A percentile compares a stretch with the other conserved stretches of the same genome.
phyloP scores from a whole-genome alignment of 2,888 invertebrate genomes.

The Mythimna loreyi region DNA sequence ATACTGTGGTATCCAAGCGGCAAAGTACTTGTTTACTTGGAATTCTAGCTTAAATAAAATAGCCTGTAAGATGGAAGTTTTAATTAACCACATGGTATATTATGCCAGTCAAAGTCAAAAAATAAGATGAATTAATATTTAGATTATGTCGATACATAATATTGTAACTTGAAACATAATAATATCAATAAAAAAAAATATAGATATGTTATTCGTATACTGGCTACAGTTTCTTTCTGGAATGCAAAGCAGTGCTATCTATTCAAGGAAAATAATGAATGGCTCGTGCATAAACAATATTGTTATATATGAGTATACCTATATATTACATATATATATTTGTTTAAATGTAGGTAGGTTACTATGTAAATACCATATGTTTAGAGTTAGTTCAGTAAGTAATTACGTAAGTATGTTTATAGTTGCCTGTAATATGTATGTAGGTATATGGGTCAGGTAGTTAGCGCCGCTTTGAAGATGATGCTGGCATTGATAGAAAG shows the following conservation, averaged over 20 bases:
- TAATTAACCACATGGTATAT: not conserved
- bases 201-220: constrained; percentile 9
- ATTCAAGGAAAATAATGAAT: constrained; percentile 66
- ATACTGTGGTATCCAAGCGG: not conserved
- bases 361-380: constrained; percentile 18
- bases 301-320: constrained; percentile 14
- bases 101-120: not conserved
- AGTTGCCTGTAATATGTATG: constrained; percentile 6
- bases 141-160: constrained; percentile 9
- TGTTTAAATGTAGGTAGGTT: not conserved
- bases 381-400: not conserved
- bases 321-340: too few species aligned
- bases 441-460: too few species aligned
- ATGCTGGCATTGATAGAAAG: too few species aligned
- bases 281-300: constrained; percentile 36
- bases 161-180: constrained; percentile 43
- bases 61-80: too few species aligned
- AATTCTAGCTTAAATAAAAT: not conserved
- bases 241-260: constrained; percentile 60
- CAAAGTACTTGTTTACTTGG: not conserved
- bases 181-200: too few species aligned
- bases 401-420: not conserved
- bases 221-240: constrained; percentile 44
- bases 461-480: too few species aligned
- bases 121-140: constrained; percentile 19